Conservation (phyloP, 2,797 vertebrate genomes). For the Meriones psammophilus region DNA sequence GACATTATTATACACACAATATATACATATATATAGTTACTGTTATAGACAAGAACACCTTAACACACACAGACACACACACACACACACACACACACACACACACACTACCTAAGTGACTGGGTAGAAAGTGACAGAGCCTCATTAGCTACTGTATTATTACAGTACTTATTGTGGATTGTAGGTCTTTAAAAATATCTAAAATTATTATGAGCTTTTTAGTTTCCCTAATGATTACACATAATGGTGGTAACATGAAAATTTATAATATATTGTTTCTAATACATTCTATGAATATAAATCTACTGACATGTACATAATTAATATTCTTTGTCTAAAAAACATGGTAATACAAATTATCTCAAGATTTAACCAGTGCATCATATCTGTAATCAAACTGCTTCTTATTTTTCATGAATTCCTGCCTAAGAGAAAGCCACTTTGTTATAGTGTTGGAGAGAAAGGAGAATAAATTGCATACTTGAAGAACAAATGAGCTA, state of each 20-base stretch:
- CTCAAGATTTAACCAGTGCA: neutral
- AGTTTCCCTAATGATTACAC: neutral
- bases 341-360: conserved; percentile 36
- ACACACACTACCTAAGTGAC: neutral
- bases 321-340: neutral
- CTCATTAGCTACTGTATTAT: neutral
- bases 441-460: neutral
- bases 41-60: neutral
- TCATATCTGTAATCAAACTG: neutral
- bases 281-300: neutral
- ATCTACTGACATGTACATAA: neutral
- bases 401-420: neutral
- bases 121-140: neutral
- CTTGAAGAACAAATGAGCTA: neutral
- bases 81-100: neutral
- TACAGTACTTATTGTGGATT: neutral
- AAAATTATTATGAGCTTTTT: neutral
- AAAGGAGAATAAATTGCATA: neutral
- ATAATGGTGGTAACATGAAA: neutral
- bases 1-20: neutral
- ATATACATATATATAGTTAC: neutral
- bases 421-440: neutral
- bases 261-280: conserved; percentile 1
- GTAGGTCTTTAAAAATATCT: neutral
- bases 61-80: neutral